phyloP scores from a whole-genome alignment of 2,797 vertebrate genomes.

The Microctenopoma steveboyesi region DNA sequence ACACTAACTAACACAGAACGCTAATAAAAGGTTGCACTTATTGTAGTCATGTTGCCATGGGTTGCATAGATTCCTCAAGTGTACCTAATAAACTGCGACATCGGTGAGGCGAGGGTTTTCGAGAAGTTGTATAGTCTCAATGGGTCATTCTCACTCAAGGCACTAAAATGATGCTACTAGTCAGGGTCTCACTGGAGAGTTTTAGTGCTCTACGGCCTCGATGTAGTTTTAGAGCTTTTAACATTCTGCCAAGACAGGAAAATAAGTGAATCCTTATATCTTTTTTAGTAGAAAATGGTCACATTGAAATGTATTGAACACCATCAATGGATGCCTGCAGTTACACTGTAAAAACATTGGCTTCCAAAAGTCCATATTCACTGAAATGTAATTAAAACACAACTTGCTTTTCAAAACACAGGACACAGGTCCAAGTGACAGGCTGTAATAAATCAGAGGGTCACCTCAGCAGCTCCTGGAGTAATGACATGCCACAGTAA shows the following conservation, averaged over 20 bases:
- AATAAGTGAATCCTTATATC: slow-evolving; percentile 32
- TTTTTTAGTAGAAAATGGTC: slow-evolving; percentile 24
- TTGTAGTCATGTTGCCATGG: slow-evolving; percentile 39
- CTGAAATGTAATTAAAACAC: slow-evolving; percentile 64
- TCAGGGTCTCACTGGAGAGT: slow-evolving; percentile 44
- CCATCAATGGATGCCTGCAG: slow-evolving; percentile 24
- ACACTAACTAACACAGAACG: background rate
- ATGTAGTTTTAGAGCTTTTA: slow-evolving; percentile 58
- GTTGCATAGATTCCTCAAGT: slow-evolving; percentile 57
- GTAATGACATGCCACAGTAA: slow-evolving; percentile 82
- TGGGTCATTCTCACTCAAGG: slow-evolving; percentile 56
- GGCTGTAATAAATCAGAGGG: slow-evolving; percentile 80
- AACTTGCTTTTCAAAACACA: slow-evolving; percentile 43
- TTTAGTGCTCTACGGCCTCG: slow-evolving; percentile 45
- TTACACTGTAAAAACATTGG: slow-evolving; percentile 31
- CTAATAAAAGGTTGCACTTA: slow-evolving; percentile 27
- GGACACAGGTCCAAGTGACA: slow-evolving; percentile 59
- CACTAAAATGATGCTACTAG: slow-evolving; percentile 62
- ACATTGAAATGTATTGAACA: slow-evolving; percentile 36
- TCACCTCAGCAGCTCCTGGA: slow-evolving; percentile 71
- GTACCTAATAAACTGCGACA: slow-evolving; percentile 51
- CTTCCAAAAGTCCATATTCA: slow-evolving; percentile 39
- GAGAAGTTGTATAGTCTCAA: slow-evolving; percentile 51
- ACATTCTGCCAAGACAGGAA: slow-evolving; percentile 39
- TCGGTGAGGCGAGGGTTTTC: slow-evolving; percentile 36